Percentiles rank a stretch among this genome's conserved stretches.
Evolutionary conservation across 2,113 vertebrate species (phyloP).

Genomic region (Astatoreochromis straeleni): DNA sequence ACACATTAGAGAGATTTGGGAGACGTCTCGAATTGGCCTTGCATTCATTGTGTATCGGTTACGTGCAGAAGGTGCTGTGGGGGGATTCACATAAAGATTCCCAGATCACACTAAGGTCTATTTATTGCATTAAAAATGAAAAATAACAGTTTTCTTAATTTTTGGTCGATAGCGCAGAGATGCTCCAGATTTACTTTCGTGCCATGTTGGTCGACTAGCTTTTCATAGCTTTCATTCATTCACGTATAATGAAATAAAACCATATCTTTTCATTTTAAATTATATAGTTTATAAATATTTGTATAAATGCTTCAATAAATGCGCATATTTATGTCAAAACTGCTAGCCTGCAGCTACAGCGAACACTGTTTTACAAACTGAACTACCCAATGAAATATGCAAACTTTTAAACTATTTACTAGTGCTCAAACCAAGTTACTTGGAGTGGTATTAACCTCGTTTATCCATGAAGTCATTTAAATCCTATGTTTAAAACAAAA

Average conservation of each 20-base stretch:
- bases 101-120: neutral
- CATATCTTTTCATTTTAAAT: neutral
- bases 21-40: neutral
- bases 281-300: neutral
- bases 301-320: neutral
- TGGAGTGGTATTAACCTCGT: neutral
- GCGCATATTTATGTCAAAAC: neutral
- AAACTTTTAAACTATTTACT: neutral
- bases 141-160: neutral
- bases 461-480: neutral
- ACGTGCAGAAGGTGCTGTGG: neutral
- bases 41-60: neutral
- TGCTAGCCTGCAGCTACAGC: neutral
- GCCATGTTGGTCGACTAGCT: neutral
- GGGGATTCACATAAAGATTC: neutral
- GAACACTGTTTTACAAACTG: neutral
- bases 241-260: rapidly evolving
- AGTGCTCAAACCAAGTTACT: neutral
- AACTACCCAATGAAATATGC: neutral
- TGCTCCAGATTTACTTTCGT: neutral
- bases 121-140: neutral
- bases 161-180: neutral
- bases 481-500: neutral
- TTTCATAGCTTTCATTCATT: neutral
- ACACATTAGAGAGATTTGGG: neutral